Evolutionary conservation across 2,113 vertebrate species (phyloP).

Genomic region (Ceyx cyanopectus): DNA sequence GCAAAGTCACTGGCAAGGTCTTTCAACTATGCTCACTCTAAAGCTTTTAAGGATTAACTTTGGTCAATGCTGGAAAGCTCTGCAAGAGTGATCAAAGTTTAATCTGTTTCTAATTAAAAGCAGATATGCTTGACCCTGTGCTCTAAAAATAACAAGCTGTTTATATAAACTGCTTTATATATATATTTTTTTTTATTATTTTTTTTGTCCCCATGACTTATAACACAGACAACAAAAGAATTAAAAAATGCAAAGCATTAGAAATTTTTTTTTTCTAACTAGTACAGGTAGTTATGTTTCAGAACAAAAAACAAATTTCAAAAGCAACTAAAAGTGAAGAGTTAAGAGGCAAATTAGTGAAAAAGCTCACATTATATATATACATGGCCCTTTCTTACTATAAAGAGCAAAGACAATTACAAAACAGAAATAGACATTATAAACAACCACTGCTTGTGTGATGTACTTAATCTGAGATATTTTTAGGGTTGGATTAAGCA

Average conservation of each 20-base stretch:
- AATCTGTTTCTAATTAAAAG: conserved; percentile 69
- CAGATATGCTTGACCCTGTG: conserved; percentile 39
- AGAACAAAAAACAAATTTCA: background rate
- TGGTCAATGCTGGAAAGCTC: conserved; percentile 5
- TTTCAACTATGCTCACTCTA: background rate
- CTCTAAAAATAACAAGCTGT: conserved; percentile 64
- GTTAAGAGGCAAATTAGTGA: background rate
- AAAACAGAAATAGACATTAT: background rate
- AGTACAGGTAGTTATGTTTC: background rate
- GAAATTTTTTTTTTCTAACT: background rate
- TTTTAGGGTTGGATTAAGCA: background rate
- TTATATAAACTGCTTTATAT: conserved; percentile 40
- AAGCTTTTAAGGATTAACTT: conserved; percentile 52
- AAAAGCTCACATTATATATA: background rate
- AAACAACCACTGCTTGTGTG: background rate
- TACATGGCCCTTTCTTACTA: background rate
- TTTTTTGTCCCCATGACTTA: background rate
- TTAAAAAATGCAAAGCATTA: background rate
- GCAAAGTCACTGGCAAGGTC: conserved; percentile 28
- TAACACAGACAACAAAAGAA: background rate
- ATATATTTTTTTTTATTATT: too few species aligned
- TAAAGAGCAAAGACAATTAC: background rate
- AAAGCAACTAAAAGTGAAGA: background rate
- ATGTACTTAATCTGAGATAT: background rate
- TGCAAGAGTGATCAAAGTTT: conserved; percentile 44